These are phyloP conservation scores for Heteractis magnifica DNA, from an alignment of 92 coral and sea anemone genomes.

Conservation along the genomic window DNA sequence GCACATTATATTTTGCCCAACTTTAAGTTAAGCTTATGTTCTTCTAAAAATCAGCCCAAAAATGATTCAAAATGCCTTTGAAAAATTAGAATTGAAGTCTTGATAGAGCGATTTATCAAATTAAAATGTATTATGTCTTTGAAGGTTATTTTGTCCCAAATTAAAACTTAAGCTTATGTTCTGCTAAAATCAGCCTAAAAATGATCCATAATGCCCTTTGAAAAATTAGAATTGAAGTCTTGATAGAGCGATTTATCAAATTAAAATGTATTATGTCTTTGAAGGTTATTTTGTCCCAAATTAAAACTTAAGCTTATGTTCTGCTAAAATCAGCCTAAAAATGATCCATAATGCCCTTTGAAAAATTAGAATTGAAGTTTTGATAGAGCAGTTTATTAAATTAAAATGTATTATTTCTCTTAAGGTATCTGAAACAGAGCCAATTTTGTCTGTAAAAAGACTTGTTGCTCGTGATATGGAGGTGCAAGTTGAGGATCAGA, in stretches of 20 bases:
- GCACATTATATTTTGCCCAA: too few relatives aligned
- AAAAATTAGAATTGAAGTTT: not conserved
- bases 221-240: not conserved
- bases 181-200: not conserved
- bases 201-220: not conserved
- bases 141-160: conserved; percentile 41
- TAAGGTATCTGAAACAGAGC: conserved; percentile 74
- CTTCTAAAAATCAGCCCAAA: not conserved
- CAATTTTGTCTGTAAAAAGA: conserved; percentile 54
- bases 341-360: not conserved
- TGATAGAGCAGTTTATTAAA: not conserved
- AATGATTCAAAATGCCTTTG: not conserved
- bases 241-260: not conserved
- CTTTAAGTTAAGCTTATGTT: too few relatives aligned
- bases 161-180: too few relatives aligned
- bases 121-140: not conserved
- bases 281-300: conserved; percentile 41
- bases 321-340: not conserved
- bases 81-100: not conserved
- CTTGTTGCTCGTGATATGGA: conserved; percentile 54
- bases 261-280: not conserved
- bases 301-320: too few relatives aligned
- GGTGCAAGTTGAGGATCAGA: conserved; percentile 62
- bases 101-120: not conserved
- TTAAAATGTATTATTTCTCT: not conserved